Percentiles rank a stretch among this genome's conserved stretches.
These are phyloP conservation scores for Drosophila ogumai DNA, from an alignment of 1,140 invertebrate genomes.

Conservation along the genomic window DNA sequence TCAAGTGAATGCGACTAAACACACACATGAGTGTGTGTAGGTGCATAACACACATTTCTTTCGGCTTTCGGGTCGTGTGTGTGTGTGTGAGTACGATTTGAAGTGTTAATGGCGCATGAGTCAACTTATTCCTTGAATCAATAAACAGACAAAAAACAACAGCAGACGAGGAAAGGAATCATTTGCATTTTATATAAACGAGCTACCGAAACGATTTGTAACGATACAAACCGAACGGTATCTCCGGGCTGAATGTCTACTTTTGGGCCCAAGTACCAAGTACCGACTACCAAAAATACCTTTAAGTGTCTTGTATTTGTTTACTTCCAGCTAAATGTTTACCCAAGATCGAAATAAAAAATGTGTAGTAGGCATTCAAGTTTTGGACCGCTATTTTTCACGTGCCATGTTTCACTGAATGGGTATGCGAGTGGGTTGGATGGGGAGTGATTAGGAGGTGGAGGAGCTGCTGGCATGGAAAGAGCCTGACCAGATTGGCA, in stretches of 20 bases:
- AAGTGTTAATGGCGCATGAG: constrained; percentile 79
- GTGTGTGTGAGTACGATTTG: constrained; percentile 46
- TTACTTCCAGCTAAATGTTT: constrained; percentile 80
- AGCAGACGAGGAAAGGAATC: constrained; percentile 45
- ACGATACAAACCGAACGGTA: constrained; percentile 22
- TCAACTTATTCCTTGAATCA: constrained; percentile 78
- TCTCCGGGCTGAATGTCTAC: constrained; percentile 54
- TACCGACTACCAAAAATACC: constrained; percentile 77
- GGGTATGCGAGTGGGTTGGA: not conserved
- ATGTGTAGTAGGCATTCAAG: constrained; percentile 73
- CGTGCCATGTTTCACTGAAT: constrained; percentile 51
- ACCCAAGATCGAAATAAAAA: constrained; percentile 77
- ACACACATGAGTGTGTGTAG: not conserved
- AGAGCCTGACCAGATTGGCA: constrained; percentile 65
- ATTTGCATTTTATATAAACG: constrained; percentile 68
- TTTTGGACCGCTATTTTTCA: constrained; percentile 77
- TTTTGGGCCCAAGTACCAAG: constrained; percentile 78
- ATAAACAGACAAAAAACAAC: constrained; percentile 60
- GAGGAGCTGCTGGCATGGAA: constrained; percentile 49
- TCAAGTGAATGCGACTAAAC: constrained; percentile 29
- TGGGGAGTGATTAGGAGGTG: constrained; percentile 54
- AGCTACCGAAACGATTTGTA: constrained; percentile 51
- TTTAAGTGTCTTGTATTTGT: constrained; percentile 81
- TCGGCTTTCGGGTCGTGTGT: constrained; percentile 39
- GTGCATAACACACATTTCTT: constrained; percentile 12